Evolutionary conservation across 64 coral and sea anemone species (phyloP).

Genomic region (Stylophora pistillata): DNA sequence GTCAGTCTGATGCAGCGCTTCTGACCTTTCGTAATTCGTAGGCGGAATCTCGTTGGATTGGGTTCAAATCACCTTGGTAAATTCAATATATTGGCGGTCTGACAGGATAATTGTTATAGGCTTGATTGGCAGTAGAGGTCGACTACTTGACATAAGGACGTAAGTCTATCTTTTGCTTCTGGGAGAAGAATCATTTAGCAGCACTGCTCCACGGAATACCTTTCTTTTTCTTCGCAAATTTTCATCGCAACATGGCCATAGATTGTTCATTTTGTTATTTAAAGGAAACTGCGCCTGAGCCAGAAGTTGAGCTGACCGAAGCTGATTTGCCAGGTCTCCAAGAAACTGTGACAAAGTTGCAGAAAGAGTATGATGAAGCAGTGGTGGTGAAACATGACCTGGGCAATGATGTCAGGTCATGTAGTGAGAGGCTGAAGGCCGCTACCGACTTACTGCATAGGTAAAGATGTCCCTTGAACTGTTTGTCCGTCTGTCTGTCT

Average conservation of each 20-base stretch:
- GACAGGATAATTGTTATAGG: too few species aligned
- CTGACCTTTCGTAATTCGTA: too few species aligned
- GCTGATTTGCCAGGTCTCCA: constrained; percentile 80
- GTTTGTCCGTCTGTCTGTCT: neutral
- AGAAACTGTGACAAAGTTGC: constrained; percentile 69
- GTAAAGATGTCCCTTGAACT: constrained; percentile 6
- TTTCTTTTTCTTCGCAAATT: neutral
- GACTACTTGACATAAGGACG: too few species aligned
- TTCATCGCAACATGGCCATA: neutral
- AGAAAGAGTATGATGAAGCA: constrained; percentile 87
- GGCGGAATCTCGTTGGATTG: too few species aligned
- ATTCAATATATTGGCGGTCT: too few species aligned
- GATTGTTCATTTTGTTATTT: neutral
- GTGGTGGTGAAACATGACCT: constrained; percentile 94
- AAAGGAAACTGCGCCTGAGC: constrained; percentile 55
- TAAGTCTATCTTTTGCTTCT: too few species aligned
- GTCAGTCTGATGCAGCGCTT: too few species aligned
- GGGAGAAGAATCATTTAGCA: neutral
- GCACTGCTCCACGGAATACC: neutral
- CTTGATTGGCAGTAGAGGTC: too few species aligned
- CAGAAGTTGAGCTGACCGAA: constrained; percentile 87
- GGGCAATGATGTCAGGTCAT: constrained; percentile 82
- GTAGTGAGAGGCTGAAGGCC: constrained; percentile 88
- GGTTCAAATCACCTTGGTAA: too few species aligned
- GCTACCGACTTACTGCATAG: constrained; percentile 85